phyloP scores from a whole-genome alignment of 2,113 vertebrate species.

The Nycticebus coucang region DNA sequence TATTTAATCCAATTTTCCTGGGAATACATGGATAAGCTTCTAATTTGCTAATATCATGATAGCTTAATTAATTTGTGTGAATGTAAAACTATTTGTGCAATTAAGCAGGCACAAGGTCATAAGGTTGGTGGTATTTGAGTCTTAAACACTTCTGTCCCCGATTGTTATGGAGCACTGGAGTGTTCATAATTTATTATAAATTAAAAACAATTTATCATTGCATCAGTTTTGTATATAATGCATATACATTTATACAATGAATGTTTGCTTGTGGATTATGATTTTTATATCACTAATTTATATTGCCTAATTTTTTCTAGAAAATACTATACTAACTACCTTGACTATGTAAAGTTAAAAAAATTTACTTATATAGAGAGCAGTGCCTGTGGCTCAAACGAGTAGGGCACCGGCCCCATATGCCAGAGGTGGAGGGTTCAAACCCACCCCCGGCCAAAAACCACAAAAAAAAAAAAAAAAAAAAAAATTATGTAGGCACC shows the following conservation, averaged over 20 bases:
- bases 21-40: not conserved
- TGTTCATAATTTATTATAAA: not conserved
- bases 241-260: not conserved
- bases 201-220: not conserved
- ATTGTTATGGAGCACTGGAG: not conserved
- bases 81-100: not conserved
- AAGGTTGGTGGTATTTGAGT: not conserved
- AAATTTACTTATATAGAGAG: not conserved
- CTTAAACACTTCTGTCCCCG: not conserved
- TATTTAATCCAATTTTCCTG: not conserved
- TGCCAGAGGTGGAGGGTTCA: no score
- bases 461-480: no score
- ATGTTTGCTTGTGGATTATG: not conserved
- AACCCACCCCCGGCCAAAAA: no score
- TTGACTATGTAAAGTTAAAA: not conserved
- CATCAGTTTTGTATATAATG: not conserved
- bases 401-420: no score
- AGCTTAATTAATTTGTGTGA: not conserved
- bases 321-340: conserved; percentile 15
- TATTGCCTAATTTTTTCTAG: not conserved
- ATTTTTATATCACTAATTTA: not conserved
- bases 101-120: not conserved
- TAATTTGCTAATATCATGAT: not conserved
- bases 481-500: not conserved
- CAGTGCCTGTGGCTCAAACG: no score